These are phyloP conservation scores for Tetrapedia diversipes DNA, from an alignment of 2,888 invertebrate species.

Conservation along the genomic window DNA sequence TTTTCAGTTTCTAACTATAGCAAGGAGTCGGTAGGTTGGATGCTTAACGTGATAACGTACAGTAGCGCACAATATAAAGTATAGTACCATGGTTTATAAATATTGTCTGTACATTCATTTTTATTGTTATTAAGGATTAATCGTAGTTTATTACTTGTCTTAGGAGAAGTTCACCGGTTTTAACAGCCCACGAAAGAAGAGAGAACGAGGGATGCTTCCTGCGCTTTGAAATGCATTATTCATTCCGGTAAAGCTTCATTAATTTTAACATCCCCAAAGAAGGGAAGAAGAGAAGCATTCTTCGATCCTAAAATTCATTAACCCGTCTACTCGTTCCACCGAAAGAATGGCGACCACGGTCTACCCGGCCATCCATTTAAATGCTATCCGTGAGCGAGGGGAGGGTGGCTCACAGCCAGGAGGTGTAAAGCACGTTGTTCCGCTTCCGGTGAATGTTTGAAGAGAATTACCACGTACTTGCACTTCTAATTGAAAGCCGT, in stretches of 20 bases:
- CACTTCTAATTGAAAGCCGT: conserved; percentile 95
- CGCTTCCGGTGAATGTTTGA: conserved; percentile 50
- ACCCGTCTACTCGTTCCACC: not conserved
- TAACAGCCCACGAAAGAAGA: too few relatives aligned
- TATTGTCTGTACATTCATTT: too few relatives aligned
- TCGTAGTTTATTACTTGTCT: too few relatives aligned
- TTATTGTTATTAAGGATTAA: too few relatives aligned
- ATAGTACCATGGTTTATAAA: too few relatives aligned
- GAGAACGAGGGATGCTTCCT: too few relatives aligned
- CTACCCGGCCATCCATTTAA: conserved; percentile 28
- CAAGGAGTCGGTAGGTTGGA: too few relatives aligned
- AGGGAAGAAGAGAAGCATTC: not conserved
- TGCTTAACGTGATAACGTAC: too few relatives aligned
- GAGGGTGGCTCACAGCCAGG: conserved; percentile 2
- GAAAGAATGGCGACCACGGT: conserved; percentile 17
- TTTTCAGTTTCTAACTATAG: too few relatives aligned
- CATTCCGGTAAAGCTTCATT: not conserved
- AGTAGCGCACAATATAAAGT: too few relatives aligned
- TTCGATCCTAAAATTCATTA: conserved; percentile 21
- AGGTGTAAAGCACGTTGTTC: conserved; percentile 43
- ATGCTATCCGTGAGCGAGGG: conserved; percentile 39
- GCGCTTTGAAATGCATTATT: not conserved
- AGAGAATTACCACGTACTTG: conserved; percentile 83
- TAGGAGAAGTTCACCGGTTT: not conserved
- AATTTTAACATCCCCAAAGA: not conserved